phyloP scores from a whole-genome alignment of 2,888 invertebrate genomes.

The Orchestes rusci region DNA sequence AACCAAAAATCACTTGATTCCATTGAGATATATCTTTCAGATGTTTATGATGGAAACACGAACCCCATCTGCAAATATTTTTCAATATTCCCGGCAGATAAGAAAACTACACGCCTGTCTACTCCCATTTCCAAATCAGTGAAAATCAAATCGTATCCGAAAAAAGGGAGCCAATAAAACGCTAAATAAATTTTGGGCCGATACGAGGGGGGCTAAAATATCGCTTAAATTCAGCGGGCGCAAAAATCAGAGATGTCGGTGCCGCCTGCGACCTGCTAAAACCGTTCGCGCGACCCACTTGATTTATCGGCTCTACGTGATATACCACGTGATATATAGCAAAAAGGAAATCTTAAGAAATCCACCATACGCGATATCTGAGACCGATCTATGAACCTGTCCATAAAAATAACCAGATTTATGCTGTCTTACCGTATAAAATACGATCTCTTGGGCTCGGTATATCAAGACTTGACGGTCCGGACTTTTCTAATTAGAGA shows the following conservation, averaged over 20 bases:
- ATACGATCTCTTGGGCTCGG: conserved; percentile 22
- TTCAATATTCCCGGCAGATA: not conserved
- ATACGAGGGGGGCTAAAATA: conserved; percentile 30
- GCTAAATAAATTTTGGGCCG: conserved; percentile 26
- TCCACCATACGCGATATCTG: conserved; percentile 39
- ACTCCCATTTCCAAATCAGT: conserved; percentile 15
- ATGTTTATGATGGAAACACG: too few species aligned
- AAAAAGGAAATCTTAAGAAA: conserved; percentile 37
- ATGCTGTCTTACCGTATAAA: conserved; percentile 33
- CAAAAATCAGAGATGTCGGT: conserved; percentile 29
- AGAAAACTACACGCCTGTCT: conserved; percentile 11
- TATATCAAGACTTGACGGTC: conserved; percentile 12
- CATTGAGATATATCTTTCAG: too few species aligned
- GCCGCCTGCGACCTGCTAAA: conserved; percentile 36
- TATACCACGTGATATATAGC: conserved; percentile 44
- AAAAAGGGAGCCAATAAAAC: conserved; percentile 23
- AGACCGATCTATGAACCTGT: conserved; percentile 42
- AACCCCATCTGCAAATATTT: too few species aligned
- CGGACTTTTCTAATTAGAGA: conserved; percentile 34
- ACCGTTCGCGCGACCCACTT: conserved; percentile 34
- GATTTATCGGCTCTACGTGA: conserved; percentile 44
- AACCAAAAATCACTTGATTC: too few species aligned
- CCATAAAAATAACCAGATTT: conserved; percentile 44
- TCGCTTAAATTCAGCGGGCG: conserved; percentile 23
- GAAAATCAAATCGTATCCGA: conserved; percentile 18